These are phyloP conservation scores for Agapornis canus DNA, from an alignment of 2,797 vertebrate species.

Conservation along the genomic window DNA sequence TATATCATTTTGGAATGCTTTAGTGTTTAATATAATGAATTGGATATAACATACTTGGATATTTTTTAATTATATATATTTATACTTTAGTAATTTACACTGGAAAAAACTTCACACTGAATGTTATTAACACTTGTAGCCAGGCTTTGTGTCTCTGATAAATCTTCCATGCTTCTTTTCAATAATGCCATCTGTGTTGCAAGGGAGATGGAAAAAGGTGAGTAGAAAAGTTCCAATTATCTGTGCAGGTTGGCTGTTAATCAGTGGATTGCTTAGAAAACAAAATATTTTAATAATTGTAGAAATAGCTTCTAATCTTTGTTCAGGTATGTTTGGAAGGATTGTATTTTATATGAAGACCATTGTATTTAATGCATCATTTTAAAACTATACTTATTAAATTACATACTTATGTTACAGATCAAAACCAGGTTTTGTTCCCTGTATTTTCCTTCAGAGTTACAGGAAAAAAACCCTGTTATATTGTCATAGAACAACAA, in stretches of 20 bases:
- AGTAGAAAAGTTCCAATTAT: not conserved
- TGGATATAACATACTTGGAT: not conserved
- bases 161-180: not conserved
- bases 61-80: not conserved
- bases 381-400: not conserved
- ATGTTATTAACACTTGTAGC: not conserved
- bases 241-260: not conserved
- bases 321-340: not conserved
- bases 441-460: not conserved
- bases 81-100: not conserved
- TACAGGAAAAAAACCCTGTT: not conserved
- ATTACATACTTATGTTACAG: not conserved
- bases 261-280: not conserved
- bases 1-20: not conserved
- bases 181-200: not conserved
- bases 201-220: not conserved
- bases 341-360: not conserved
- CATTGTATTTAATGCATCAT: not conserved
- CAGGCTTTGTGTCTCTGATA: not conserved
- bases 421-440: not conserved
- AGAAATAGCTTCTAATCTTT: not conserved
- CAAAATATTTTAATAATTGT: not conserved
- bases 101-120: not conserved
- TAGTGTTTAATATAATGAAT: rapidly evolving
- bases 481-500: not conserved